phyloP scores from a whole-genome alignment of 2,888 invertebrate species.

The Idaea biselata region DNA sequence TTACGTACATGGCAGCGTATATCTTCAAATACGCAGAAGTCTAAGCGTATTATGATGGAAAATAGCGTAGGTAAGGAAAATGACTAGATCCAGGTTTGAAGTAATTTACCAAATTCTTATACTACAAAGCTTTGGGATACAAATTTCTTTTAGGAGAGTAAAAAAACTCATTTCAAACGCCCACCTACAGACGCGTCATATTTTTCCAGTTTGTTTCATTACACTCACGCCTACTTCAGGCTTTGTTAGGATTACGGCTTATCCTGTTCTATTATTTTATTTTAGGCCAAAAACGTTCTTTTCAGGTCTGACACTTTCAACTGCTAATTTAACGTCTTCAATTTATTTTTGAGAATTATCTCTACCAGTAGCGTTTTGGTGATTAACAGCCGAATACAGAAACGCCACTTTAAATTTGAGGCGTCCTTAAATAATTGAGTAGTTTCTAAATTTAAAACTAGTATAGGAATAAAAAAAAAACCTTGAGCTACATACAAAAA shows the following conservation, averaged over 20 bases:
- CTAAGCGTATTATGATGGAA: too few species aligned
- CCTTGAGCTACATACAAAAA: too few species aligned
- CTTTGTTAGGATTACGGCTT: not conserved
- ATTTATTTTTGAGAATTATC: too few species aligned
- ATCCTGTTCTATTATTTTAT: not conserved
- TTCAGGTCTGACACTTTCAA: not conserved
- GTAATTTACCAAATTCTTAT: not conserved
- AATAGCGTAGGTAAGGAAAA: too few species aligned
- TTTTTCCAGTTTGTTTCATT: not conserved
- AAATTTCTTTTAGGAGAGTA: not conserved
- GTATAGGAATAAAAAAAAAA: too few species aligned
- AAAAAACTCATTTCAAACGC: not conserved
- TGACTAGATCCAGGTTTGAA: not conserved
- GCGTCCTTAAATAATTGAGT: too few species aligned
- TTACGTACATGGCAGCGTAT: too few species aligned
- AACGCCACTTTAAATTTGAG: too few species aligned
- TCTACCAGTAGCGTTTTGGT: too few species aligned
- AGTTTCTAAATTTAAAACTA: too few species aligned
- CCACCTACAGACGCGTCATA: not conserved
- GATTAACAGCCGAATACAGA: too few species aligned
- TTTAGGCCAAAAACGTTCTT: not conserved
- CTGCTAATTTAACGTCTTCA: not conserved
- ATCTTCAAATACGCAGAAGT: too few species aligned
- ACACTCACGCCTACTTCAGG: slow-evolving; percentile 1
- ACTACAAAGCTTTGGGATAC: not conserved